phyloP scores from a whole-genome alignment of 2,797 vertebrate species.

The Bucorvus abyssinicus region DNA sequence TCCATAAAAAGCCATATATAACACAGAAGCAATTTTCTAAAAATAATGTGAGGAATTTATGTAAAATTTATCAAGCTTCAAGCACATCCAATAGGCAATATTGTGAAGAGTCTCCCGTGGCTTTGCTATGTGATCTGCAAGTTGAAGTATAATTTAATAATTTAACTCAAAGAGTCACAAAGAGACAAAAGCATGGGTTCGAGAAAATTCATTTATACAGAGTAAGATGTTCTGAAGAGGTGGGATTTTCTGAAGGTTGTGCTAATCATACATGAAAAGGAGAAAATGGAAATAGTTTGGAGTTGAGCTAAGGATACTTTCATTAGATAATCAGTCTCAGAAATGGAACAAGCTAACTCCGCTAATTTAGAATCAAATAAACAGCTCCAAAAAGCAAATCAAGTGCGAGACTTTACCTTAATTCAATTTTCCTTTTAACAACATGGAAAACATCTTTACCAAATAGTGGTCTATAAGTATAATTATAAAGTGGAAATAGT shows the following conservation, averaged over 20 bases:
- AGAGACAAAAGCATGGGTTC: neutral
- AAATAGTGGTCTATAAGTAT: neutral
- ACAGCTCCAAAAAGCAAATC: neutral
- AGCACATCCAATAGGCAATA: neutral
- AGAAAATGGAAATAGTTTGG: neutral
- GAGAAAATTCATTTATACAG: neutral
- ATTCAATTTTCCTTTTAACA: neutral
- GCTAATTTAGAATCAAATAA: neutral
- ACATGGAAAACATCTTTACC: neutral
- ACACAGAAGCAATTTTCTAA: slow-evolving; percentile 40
- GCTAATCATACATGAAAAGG: slow-evolving; percentile 21
- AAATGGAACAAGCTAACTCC: neutral
- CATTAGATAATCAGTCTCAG: neutral
- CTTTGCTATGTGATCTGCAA: slow-evolving; percentile 37
- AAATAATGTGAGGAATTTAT: slow-evolving; percentile 27
- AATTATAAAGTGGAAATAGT: neutral
- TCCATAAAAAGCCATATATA: slow-evolving; percentile 36
- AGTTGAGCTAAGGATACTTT: neutral
- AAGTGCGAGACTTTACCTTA: neutral
- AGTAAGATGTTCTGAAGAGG: neutral
- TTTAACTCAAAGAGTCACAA: neutral
- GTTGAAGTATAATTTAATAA: slow-evolving; percentile 38
- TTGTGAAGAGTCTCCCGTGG: neutral
- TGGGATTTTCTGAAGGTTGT: slow-evolving; percentile 13
- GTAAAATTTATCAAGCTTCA: slow-evolving; percentile 9